A percentile compares a stretch with the other conserved stretches of the same genome.
Conservation (phyloP, 2,113 vertebrate species). For the Heptranchias perlo region DNA sequence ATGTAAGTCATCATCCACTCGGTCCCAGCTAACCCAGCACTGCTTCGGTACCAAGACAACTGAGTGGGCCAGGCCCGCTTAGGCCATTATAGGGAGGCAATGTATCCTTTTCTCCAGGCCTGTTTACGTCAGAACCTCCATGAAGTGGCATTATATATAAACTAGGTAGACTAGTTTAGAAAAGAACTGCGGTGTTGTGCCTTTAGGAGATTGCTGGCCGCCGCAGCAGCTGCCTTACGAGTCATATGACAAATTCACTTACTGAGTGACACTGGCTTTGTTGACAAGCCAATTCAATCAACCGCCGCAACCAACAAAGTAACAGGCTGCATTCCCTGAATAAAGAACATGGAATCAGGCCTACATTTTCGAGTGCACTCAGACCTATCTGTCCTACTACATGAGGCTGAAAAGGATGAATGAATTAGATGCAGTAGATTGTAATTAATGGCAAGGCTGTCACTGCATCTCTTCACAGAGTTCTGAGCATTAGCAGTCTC, state of each 20-base stretch:
- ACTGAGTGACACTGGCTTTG: slow-evolving; percentile 85
- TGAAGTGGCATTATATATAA: background rate
- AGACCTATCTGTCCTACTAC: slow-evolving; percentile 68
- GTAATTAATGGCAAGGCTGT: slow-evolving; percentile 79
- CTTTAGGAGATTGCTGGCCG: slow-evolving; percentile 72
- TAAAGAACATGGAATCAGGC: slow-evolving; percentile 71
- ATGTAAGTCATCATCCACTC: slow-evolving; percentile 51
- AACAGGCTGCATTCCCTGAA: slow-evolving; percentile 63
- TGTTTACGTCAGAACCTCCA: background rate
- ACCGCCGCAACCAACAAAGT: slow-evolving; percentile 74
- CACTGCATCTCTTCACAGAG: slow-evolving; percentile 63
- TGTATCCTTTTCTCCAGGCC: background rate
- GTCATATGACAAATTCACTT: slow-evolving; percentile 79
- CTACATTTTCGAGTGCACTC: slow-evolving; percentile 67
- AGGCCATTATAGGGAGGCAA: slow-evolving; percentile 42
- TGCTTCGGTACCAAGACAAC: slow-evolving; percentile 50
- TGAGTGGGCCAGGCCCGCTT: slow-evolving; percentile 50
- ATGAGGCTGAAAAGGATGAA: slow-evolving; percentile 69
- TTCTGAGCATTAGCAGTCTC: slow-evolving; percentile 52
- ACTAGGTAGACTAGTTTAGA: slow-evolving; percentile 48
- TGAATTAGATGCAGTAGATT: slow-evolving; percentile 71
- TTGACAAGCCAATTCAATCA: slow-evolving; percentile 92
- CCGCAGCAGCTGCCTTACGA: slow-evolving; percentile 72
- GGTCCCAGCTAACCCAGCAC: slow-evolving; percentile 49
- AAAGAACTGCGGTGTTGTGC: slow-evolving; percentile 63